Evolutionary conservation across 2,797 vertebrate species (phyloP).

Genomic region (Etheostoma perlongum): DNA sequence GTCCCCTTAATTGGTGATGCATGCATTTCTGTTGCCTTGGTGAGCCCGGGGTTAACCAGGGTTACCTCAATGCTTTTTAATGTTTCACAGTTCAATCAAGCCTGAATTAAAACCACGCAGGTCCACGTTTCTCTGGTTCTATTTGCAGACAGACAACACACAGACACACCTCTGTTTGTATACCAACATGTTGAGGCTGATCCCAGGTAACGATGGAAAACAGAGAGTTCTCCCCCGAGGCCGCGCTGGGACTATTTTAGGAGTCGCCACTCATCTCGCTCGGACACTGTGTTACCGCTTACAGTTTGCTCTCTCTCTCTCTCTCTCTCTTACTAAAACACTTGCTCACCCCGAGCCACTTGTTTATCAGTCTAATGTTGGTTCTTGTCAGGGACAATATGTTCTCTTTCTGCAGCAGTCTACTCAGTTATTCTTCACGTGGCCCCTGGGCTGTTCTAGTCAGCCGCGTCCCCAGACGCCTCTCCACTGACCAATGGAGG

Average conservation of each 20-base stretch:
- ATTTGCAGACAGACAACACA: not conserved
- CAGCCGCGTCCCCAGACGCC: conserved; percentile 72
- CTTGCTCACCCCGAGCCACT: conserved; percentile 70
- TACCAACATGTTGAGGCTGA: conserved; percentile 55
- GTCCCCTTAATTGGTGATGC: conserved; percentile 54
- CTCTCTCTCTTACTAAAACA: conserved; percentile 49
- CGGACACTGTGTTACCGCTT: conserved; percentile 42
- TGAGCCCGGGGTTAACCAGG: conserved; percentile 53
- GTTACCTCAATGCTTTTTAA: conserved; percentile 46
- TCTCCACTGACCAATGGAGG: conserved; percentile 68
- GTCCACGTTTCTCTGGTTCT: not conserved
- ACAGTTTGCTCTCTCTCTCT: conserved; percentile 21
- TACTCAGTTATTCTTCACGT: conserved; percentile 71
- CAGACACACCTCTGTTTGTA: not conserved
- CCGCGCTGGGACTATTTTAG: conserved; percentile 61
- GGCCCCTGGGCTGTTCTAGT: conserved; percentile 76
- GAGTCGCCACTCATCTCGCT: conserved; percentile 47
- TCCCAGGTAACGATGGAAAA: conserved; percentile 58
- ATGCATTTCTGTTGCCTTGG: conserved; percentile 46
- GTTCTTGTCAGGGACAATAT: conserved; percentile 79
- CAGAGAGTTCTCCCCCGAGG: conserved; percentile 42
- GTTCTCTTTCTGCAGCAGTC: conserved; percentile 66
- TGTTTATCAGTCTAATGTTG: conserved; percentile 78
- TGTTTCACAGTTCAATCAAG: conserved; percentile 22
- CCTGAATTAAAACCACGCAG: conserved; percentile 20